Base-by-base conservation (phyloP, 2,797 vertebrate species). In the Glossophaga mutica region DNA sequence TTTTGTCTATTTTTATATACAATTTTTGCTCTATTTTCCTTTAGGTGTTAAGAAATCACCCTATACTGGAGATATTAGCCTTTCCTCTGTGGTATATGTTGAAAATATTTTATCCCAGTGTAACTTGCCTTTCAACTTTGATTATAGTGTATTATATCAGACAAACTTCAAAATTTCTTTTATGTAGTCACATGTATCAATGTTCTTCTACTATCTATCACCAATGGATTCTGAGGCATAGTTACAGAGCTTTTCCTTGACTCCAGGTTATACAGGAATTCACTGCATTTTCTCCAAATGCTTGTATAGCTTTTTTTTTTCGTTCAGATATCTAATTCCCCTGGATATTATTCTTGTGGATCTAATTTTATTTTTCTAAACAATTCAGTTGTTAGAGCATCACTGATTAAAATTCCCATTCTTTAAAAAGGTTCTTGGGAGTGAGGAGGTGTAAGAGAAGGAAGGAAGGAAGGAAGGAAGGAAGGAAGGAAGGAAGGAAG, bases 361-460 rank as follows among this genome's bases (percentile, higher is more conserved):
- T 86, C 37, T 93, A 48, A 86, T 91, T 95, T 94, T 87, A 83
- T 84, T 94, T 73, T 79, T 32, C 32, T 18, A 93, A 79, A 94
- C 22, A 77, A 92, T 65, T 91, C 67, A 68, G 4, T 81, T 76
- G 2, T 65, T 2, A 12, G 1, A 57, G 44, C 37, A 77, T 37
- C 59, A 77, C 6, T 85, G 42, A 67, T 84, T 76, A 32, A 77
- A 94, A 71, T 10, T 52, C 1, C 9, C 42, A 37, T 37, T 79
- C 88, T 91, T 78, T 39, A n/a, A 57, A 90, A 65, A 21, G 19
- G 2, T 6, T 18, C 6, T 68, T 76, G 21, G 3, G n/a, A 78
- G 29, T 0, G 0, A 90, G 24, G 29, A 50, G 29, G 26, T 22
- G 12, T 34, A 42, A 78, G 7, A 34, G 46, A 79, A 59, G 32